Conservation (phyloP, 2,113 vertebrate species). For the Sakesphorus luctuosus region DNA sequence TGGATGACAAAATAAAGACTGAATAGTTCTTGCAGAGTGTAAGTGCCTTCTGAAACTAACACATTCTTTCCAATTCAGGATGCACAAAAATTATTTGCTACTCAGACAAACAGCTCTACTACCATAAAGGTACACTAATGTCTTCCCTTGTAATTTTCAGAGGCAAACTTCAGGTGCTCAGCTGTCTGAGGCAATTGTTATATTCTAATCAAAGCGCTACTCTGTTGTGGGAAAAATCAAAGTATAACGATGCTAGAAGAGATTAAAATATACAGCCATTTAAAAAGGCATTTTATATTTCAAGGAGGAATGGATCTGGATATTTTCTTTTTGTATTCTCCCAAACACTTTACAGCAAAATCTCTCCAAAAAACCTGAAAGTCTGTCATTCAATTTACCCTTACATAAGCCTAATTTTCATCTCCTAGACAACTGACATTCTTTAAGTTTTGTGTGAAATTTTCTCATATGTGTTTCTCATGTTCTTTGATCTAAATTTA, state of each 20-base stretch:
- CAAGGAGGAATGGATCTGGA: neutral
- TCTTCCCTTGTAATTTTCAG: neutral
- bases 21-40: neutral
- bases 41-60: neutral
- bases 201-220: neutral
- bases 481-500: neutral
- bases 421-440: neutral
- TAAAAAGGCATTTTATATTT: neutral
- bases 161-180: neutral
- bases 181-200: neutral
- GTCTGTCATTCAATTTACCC: neutral
- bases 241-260: neutral
- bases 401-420: neutral
- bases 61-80: neutral
- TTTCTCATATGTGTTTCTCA: neutral
- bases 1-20: neutral
- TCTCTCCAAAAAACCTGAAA: neutral
- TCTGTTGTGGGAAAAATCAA: neutral
- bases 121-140: neutral
- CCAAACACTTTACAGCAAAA: neutral
- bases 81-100: slow-evolving; percentile 3
- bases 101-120: neutral
- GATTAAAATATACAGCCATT: neutral
- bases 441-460: neutral
- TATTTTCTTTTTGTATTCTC: neutral